Conservation (phyloP, 1,140 invertebrate genomes). For the Bombyx mandarina region DNA sequence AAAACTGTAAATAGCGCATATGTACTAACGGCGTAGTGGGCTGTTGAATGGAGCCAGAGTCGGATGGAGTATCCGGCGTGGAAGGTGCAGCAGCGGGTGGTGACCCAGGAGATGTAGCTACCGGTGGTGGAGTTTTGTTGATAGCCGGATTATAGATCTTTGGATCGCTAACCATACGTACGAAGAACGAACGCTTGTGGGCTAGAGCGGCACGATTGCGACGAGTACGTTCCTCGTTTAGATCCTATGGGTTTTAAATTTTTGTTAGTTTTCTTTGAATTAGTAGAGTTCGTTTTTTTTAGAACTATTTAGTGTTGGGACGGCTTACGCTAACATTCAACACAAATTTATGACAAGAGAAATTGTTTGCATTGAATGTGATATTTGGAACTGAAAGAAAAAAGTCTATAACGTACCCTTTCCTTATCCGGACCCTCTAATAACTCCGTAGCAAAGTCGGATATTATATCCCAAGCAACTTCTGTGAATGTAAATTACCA, state of each 20-base stretch:
- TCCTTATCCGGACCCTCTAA: conserved; percentile 77
- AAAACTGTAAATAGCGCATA: conserved; percentile 1
- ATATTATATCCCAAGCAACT: conserved; percentile 92
- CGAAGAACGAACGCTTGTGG: conserved; percentile 94
- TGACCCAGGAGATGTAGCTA: conserved; percentile 76
- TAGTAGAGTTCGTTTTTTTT: not conserved
- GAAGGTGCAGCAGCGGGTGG: conserved; percentile 46
- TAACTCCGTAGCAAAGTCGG: conserved; percentile 86
- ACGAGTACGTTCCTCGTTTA: conserved; percentile 55
- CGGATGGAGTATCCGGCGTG: conserved; percentile 56
- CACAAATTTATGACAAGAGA: not conserved
- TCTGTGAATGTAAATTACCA: conserved; percentile 66
- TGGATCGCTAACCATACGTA: conserved; percentile 96
- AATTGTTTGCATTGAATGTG: not conserved
- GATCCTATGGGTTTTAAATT: conserved; percentile 24
- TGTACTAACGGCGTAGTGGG: conserved; percentile 47
- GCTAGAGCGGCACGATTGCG: conserved; percentile 78
- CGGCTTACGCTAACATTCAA: too few relatives aligned
- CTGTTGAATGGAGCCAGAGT: conserved; percentile 22
- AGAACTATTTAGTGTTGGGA: not conserved
- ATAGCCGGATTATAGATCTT: conserved; percentile 95
- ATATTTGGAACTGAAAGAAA: too few relatives aligned
- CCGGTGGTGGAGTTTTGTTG: conserved; percentile 76
- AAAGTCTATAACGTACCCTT: conserved; percentile 47
- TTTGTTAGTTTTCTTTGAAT: not conserved